Base-by-base conservation (phyloP, 2,797 vertebrate species). In the Galaxias olidus region DNA sequence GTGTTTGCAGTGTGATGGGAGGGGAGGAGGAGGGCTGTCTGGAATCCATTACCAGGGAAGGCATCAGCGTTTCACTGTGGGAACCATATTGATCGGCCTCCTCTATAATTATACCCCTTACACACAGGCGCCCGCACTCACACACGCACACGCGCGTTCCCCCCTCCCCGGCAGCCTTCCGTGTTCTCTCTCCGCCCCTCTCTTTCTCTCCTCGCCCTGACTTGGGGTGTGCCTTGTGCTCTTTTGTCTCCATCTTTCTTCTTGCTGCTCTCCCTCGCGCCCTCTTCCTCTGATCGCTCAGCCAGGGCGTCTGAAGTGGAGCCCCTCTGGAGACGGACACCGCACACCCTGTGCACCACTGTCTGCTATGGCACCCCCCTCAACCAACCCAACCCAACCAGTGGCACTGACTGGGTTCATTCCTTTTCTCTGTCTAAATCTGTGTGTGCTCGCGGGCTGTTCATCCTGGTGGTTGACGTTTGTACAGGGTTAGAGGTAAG, bases 31-130 rank as follows among this genome's bases (percentile, higher is more conserved):
- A 78, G 66, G 86, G 75, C 71, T 53, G 82, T 81, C 87, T 89
- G 86, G 87, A 89, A 90, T 91, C 86, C 87, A 90, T 91, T 91
- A 91, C 87, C 79, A 75, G 68, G 81, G 80, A 82, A 84, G 81
- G 83, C 88, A 86, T 88, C 87, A 77, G 76, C 71, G 84, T 85
- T 89, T 84, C 83, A 78, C 89, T 90, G 89, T 92, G 92, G 90
- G 91, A 92, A 93, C 89, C 88, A 82, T 91, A 92, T 92, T 90
- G 91, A 92, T 93, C 81, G 86, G 83, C 82, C 85, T 86, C 78
- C 84, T 90, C 87, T 90, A 64, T 90, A 88, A 90, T 90, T 89
- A 92, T 91, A 91, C 88, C 82, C 75, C 85, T 79, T 85, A 74
- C 74, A 61, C 78, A 30, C 19, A 10, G 42, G 15, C 51, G 10